Evolutionary conservation across 2,113 vertebrate species (phyloP).

Genomic region (Gobiocypris rarus): DNA sequence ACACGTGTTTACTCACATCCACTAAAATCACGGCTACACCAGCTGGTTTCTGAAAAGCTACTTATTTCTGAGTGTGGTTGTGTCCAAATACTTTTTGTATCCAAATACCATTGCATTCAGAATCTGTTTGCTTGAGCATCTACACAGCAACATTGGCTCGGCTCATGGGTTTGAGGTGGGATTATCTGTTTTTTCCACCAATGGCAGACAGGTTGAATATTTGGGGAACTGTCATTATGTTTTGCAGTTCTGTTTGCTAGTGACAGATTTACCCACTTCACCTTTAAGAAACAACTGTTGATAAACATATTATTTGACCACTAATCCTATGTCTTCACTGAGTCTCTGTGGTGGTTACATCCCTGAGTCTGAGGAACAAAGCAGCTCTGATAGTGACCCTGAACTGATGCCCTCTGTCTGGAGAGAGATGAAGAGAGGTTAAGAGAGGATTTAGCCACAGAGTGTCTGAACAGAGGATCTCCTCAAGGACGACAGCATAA

Average conservation of each 20-base stretch:
- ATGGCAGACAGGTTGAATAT: not conserved
- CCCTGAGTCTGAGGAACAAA: not conserved
- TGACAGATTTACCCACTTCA: not conserved
- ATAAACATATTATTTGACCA: not conserved
- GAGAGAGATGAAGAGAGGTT: constrained; percentile 60
- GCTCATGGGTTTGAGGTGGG: not conserved
- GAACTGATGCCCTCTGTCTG: constrained; percentile 8
- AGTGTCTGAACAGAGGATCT: constrained; percentile 75
- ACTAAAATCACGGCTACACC: not conserved
- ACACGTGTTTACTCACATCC: not conserved
- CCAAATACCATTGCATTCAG: not conserved
- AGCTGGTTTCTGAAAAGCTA: not conserved
- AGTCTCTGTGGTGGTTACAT: not conserved
- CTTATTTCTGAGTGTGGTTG: not conserved
- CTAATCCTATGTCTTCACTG: not conserved
- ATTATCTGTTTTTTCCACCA: not conserved
- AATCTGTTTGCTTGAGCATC: not conserved
- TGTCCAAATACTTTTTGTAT: not conserved
- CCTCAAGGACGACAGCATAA: constrained; percentile 68
- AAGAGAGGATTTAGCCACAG: constrained; percentile 71
- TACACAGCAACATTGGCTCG: not conserved
- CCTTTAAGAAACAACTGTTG: not conserved
- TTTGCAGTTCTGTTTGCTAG: not conserved
- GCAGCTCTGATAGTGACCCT: constrained; percentile 5
- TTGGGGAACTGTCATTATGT: not conserved